phyloP scores from a whole-genome alignment of 2,888 invertebrate genomes.

The Sturmia bella region DNA sequence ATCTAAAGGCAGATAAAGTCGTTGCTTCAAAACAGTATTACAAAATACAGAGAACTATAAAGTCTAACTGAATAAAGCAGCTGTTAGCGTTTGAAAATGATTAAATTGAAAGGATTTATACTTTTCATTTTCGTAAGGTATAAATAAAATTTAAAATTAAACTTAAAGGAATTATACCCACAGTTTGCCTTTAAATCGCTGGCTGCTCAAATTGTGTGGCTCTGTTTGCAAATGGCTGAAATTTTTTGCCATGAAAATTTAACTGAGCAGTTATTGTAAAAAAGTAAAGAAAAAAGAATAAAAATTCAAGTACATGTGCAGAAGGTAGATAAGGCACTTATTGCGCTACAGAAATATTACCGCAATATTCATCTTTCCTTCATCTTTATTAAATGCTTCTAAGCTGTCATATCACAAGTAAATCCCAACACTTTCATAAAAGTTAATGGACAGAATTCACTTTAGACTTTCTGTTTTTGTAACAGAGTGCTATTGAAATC shows the following conservation, averaged over 20 bases:
- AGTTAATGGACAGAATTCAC: conserved; percentile 15
- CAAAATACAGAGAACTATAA: conserved; percentile 22
- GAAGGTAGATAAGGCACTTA: conserved; percentile 26
- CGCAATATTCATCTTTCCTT: conserved; percentile 18
- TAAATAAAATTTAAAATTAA: no score
- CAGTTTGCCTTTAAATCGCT: no score
- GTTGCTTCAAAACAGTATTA: conserved; percentile 22
- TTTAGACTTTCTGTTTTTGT: conserved; percentile 12
- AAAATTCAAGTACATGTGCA: conserved; percentile 20
- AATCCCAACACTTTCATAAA: conserved; percentile 21
- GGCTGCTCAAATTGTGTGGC: no score
- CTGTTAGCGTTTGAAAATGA: background rate
- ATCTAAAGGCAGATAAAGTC: conserved; percentile 42
- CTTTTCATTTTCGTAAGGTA: no score
- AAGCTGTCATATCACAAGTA: conserved; percentile 22
- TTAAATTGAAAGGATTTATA: no score
- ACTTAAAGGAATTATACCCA: no score
- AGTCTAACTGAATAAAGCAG: no score
- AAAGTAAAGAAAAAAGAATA: background rate
- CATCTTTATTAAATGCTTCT: conserved; percentile 22
- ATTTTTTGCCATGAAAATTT: no score
- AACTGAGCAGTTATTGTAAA: no score
- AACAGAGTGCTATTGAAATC: conserved; percentile 37
- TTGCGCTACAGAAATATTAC: conserved; percentile 11
- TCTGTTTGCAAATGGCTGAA: no score